Percentiles rank a stretch among this genome's conserved stretches.
phyloP scores from a whole-genome alignment of 2,113 vertebrate genomes.

The Triplophysa siluroides region DNA sequence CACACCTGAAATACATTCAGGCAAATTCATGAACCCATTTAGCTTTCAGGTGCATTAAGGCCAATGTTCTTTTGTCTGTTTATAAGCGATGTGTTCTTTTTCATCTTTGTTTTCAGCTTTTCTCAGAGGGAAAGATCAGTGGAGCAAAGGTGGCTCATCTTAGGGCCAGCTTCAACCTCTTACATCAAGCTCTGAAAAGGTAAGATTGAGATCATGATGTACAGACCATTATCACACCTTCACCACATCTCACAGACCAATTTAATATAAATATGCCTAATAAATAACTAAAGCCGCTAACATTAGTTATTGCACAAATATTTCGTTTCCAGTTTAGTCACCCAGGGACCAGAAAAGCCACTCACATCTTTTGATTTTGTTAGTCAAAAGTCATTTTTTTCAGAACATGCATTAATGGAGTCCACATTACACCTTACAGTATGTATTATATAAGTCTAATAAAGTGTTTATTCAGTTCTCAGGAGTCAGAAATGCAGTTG shows the following conservation, averaged over 20 bases:
- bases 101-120: conserved; percentile 70
- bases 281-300: no score
- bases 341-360: no score
- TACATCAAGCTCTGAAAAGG: conserved; percentile 82
- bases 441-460: neutral
- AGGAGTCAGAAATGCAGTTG: conserved; percentile 82
- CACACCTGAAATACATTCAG: neutral
- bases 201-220: conserved; percentile 55
- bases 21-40: conserved; percentile 1
- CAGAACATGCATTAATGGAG: no score
- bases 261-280: no score
- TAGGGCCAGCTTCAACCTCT: conserved; percentile 77
- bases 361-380: no score
- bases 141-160: conserved; percentile 75
- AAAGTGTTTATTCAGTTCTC: conserved; percentile 71
- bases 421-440: no score
- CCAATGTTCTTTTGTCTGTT: neutral
- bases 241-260: neutral
- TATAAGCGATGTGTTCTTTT: neutral
- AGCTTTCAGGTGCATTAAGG: neutral
- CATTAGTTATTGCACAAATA: no score
- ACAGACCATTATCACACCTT: neutral
- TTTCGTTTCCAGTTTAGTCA: no score
- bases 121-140: conserved; percentile 79
- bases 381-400: no score